Conservation (phyloP, 2,888 invertebrate species). For the Melolontha melolontha region DNA sequence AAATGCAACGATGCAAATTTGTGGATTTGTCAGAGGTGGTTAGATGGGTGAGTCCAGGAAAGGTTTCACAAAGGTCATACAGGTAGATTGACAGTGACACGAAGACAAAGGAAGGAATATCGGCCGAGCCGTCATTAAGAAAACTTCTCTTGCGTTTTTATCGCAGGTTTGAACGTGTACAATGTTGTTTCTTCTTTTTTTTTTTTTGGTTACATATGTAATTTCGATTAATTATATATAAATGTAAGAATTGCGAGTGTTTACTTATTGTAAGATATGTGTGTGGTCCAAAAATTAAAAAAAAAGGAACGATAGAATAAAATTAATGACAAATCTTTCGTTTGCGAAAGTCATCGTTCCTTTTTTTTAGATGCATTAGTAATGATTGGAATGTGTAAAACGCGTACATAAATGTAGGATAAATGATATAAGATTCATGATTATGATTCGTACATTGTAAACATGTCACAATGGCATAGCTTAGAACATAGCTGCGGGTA, state of each 20-base stretch:
- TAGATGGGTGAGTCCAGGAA: slow-evolving; percentile 56
- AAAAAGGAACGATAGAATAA: slow-evolving; percentile 40
- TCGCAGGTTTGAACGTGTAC: slow-evolving; percentile 54
- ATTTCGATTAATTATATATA: neutral
- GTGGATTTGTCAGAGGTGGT: slow-evolving; percentile 53
- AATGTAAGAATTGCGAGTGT: slow-evolving; percentile 5
- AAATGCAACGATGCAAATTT: slow-evolving; percentile 65
- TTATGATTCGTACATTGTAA: slow-evolving; percentile 51
- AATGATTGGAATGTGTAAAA: slow-evolving; percentile 3
- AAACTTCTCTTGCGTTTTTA: slow-evolving; percentile 52
- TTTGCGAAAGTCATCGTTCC: neutral
- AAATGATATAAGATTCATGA: slow-evolving; percentile 47
- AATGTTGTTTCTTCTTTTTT: slow-evolving; percentile 58
- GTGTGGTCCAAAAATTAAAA: slow-evolving; percentile 20
- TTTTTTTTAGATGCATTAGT: neutral
- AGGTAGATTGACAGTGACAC: slow-evolving; percentile 76
- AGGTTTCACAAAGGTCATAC: slow-evolving; percentile 63
- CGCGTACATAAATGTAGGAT: slow-evolving; percentile 16
- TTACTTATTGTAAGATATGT: slow-evolving; percentile 8
- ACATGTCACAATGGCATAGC: slow-evolving; percentile 55
- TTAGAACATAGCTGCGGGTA: slow-evolving; percentile 56
- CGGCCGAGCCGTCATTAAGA: slow-evolving; percentile 66
- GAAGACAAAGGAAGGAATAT: slow-evolving; percentile 80
- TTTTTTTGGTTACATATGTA: neutral
- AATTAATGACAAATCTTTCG: too few relatives aligned